phyloP scores from a whole-genome alignment of 2,888 invertebrate genomes.

The Agrochola circellaris region DNA sequence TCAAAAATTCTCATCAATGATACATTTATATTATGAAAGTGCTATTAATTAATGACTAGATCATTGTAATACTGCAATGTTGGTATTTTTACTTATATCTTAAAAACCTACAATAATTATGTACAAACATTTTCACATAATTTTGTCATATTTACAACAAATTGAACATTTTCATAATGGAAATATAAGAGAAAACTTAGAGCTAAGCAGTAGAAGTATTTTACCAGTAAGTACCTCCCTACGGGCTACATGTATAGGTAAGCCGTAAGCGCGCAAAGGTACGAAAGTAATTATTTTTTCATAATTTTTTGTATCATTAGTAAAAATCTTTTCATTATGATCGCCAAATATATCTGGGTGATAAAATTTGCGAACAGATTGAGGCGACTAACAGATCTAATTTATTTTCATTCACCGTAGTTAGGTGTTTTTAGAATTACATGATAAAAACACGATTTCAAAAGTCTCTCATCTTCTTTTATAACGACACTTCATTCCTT shows the following conservation, averaged over 20 bases:
- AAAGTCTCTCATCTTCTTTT: constrained; percentile 19
- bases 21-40: constrained; percentile 22
- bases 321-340: background rate
- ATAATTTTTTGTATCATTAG: background rate
- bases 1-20: constrained; percentile 33
- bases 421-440: constrained; percentile 4
- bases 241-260: background rate
- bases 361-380: background rate
- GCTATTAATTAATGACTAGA: constrained; percentile 62
- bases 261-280: background rate
- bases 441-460: constrained; percentile 14
- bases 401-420: background rate
- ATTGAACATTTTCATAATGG: constrained; percentile 12
- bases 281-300: background rate
- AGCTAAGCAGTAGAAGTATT: constrained; percentile 12
- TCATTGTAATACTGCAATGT: constrained; percentile 58
- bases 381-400: background rate
- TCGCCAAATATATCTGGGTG: background rate
- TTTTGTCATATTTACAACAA: constrained; percentile 62
- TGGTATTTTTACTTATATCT: constrained; percentile 39
- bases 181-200: constrained; percentile 2
- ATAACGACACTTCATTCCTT: background rate
- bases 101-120: constrained; percentile 48
- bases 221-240: background rate
- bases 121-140: constrained; percentile 60